A percentile compares a stretch with the other conserved stretches of the same genome.
phyloP scores from a whole-genome alignment of 2,113 vertebrate genomes.

The Anoplopoma fimbria region DNA sequence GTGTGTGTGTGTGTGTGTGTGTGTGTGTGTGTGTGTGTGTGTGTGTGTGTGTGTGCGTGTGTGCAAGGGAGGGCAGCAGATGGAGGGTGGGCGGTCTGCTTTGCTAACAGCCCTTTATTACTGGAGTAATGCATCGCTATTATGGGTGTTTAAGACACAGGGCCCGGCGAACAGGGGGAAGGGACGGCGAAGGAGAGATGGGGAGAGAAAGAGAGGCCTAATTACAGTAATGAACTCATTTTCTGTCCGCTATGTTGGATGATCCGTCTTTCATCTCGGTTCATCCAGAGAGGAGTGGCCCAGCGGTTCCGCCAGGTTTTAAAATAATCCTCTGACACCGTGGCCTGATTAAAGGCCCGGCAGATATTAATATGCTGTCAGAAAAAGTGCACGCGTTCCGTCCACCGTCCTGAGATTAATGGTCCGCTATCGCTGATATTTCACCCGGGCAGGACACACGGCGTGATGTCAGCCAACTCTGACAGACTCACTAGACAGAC shows the following conservation, averaged over 20 bases:
- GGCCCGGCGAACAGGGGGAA: slow-evolving; percentile 55
- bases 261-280: slow-evolving; percentile 68
- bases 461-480: slow-evolving; percentile 25
- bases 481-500: slow-evolving; percentile 4
- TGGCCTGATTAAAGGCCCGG: slow-evolving; percentile 77
- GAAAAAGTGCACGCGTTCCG: slow-evolving; percentile 46
- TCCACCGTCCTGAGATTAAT: slow-evolving; percentile 59
- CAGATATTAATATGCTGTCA: slow-evolving; percentile 72
- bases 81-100: slow-evolving; percentile 68
- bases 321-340: slow-evolving; percentile 81
- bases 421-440: slow-evolving; percentile 30
- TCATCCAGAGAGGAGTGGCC: slow-evolving; percentile 66
- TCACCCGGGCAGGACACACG: slow-evolving; percentile 21
- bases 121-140: slow-evolving; percentile 73
- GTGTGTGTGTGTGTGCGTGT: slow-evolving; percentile 7
- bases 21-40: slow-evolving; percentile 10
- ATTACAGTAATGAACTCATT: slow-evolving; percentile 83
- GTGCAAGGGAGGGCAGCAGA: slow-evolving; percentile 64
- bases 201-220: slow-evolving; percentile 68
- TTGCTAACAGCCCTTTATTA: slow-evolving; percentile 72
- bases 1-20: slow-evolving; percentile 16
- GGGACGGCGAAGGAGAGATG: slow-evolving; percentile 40
- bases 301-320: slow-evolving; percentile 70
- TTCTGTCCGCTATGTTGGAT: slow-evolving; percentile 67
- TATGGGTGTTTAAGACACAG: slow-evolving; percentile 77